Conservation (phyloP, 1,140 invertebrate genomes). For the Lethocerus indicus region DNA sequence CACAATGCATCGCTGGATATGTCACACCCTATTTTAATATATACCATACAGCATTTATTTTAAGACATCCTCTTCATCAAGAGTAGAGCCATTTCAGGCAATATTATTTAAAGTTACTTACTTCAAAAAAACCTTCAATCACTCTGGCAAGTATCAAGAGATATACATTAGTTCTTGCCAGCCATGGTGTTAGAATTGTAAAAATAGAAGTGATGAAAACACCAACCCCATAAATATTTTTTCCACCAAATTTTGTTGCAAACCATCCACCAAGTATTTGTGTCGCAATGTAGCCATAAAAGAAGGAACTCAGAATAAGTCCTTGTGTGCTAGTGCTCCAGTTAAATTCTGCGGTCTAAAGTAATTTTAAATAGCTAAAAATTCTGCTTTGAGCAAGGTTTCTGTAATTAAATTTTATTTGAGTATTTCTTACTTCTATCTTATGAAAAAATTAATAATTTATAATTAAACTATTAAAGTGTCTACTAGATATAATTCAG, state of each 20-base stretch:
- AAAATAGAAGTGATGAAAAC: constrained; percentile 38
- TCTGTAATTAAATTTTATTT: too few species aligned
- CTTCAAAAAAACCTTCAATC: constrained; percentile 36
- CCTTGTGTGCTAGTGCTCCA: constrained; percentile 68
- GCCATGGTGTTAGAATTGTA: constrained; percentile 20
- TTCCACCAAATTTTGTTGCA: constrained; percentile 33
- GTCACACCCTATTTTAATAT: constrained; percentile 59
- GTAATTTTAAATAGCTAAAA: too few species aligned
- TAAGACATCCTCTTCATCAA: too few species aligned
- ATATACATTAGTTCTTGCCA: constrained; percentile 15
- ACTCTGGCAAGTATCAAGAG: constrained; percentile 28
- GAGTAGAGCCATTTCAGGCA: too few species aligned
- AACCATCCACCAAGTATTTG: constrained; percentile 58
- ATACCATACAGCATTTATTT: too few species aligned
- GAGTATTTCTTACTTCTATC: too few species aligned
- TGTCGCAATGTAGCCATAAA: constrained; percentile 62
- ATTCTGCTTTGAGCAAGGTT: too few species aligned
- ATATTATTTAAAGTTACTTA: too few species aligned
- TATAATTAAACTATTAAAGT: too few species aligned
- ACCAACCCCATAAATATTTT: constrained; percentile 36
- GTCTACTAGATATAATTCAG: too few species aligned
- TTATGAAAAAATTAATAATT: too few species aligned
- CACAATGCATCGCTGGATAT: constrained; percentile 63
- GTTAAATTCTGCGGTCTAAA: constrained; percentile 18
- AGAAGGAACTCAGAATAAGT: constrained; percentile 71